Base-by-base conservation (phyloP, 2,113 vertebrate species). In the Peromyscus maniculatus region DNA sequence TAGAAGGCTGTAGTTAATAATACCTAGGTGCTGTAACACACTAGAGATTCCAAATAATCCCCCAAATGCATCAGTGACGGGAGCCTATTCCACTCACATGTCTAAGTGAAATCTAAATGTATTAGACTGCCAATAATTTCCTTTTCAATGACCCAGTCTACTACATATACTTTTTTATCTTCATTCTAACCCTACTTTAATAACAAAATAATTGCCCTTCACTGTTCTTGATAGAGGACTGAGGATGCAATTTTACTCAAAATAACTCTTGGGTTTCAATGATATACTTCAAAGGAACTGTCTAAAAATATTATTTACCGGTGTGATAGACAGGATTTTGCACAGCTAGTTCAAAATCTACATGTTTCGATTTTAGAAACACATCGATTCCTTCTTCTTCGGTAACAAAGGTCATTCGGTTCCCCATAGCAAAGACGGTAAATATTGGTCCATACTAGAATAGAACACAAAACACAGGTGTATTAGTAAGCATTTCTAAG, bases 401-500 rank as follows among this genome's bases (percentile, higher is more conserved):
- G 22, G 98, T 99, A 93, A 99, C 98, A 98, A 99, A 99, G 43
- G 99, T 99, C 89, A 99, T 98, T 3, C 99, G 98, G 59, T 98
- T 99, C 31, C 99, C 99, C 94, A 99, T 74, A 49, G 98, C 98
- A 0, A 98, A 94, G 84, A 99, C 64, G 16, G 99, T 99, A 98
- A 99, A 99, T 43, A 99, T 77, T 33, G 99, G 99, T 39, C 99
- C 99, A 21, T 99, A 98, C 99, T 99, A 97, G 74, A 98, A 99
- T 36, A 97, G 91, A 95, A 93, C 71, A 95, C 43, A 95, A 26
- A 90, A 90, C 43, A 96, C 0, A 96, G n/a, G 77, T 82, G 52
- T 75, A n/a, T 96, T 72, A 96, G 86, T n/a, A 93, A 91, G 28
- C 36, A 89, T 87, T 88, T 94, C 79, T 88, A 62, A 93, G 31